Evolutionary conservation across 2,888 invertebrate species (phyloP).

Genomic region (Fragum sueziense): DNA sequence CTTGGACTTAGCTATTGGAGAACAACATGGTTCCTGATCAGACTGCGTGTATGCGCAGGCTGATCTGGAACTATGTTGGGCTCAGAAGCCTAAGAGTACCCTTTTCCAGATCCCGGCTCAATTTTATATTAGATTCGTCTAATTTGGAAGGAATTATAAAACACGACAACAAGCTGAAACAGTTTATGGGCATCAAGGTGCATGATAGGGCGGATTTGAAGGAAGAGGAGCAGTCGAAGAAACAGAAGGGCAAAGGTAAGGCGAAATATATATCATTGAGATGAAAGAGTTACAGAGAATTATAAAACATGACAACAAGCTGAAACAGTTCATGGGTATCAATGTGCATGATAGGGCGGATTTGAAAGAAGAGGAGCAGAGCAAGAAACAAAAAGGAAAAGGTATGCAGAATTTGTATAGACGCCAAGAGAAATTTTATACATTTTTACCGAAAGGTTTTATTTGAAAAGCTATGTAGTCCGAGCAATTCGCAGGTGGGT

Average conservation of each 20-base stretch:
- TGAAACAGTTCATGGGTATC: conserved; percentile 91
- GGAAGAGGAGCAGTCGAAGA: conserved; percentile 86
- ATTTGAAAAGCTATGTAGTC: too few species aligned
- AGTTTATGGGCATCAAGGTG: conserved; percentile 90
- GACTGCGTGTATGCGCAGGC: too few species aligned
- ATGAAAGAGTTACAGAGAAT: conserved; percentile 92
- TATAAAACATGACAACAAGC: conserved; percentile 91
- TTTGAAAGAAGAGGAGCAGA: conserved; percentile 84
- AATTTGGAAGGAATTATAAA: conserved; percentile 92
- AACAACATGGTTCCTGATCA: too few species aligned
- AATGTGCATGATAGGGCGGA: conserved; percentile 87
- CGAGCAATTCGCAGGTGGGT: too few species aligned
- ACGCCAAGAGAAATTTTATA: too few species aligned
- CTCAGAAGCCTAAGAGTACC: too few species aligned
- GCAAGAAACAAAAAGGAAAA: conserved; percentile 66
- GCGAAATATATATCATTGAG: conserved; percentile 88
- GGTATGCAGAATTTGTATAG: too few species aligned
- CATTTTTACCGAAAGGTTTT: too few species aligned
- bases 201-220: conserved; percentile 85
- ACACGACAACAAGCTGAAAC: conserved; percentile 91
- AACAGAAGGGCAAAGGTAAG: conserved; percentile 88
- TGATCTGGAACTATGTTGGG: too few species aligned
- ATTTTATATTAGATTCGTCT: too few species aligned
- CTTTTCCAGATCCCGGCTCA: too few species aligned
- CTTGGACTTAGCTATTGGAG: too few species aligned